phyloP scores from a whole-genome alignment of 2,797 vertebrate species.

The Okamejei kenojei region DNA sequence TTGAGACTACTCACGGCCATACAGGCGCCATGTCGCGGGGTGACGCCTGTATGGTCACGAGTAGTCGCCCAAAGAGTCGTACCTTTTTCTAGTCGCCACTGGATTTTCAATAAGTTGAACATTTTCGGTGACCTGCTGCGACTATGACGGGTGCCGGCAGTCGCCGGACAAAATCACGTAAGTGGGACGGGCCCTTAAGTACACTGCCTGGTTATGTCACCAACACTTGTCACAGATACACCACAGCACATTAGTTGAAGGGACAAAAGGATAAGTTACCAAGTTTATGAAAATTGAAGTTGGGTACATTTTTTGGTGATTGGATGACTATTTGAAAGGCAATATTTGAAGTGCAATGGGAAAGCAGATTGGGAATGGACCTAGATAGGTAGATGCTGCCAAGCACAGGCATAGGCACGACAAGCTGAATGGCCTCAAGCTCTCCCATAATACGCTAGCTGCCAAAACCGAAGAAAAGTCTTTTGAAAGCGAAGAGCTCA shows the following conservation, averaged over 20 bases:
- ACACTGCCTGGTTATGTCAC: not conserved
- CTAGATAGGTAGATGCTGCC: not conserved
- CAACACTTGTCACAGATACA: not conserved
- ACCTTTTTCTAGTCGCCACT: too few relatives aligned
- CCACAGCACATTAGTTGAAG: too few relatives aligned
- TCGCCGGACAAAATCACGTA: too few relatives aligned
- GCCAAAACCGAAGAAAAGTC: not conserved
- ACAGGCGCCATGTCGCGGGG: too few relatives aligned
- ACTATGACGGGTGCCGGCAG: too few relatives aligned
- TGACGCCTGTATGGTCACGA: too few relatives aligned
- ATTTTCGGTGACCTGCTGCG: too few relatives aligned
- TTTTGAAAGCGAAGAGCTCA: not conserved
- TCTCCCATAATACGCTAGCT: too few relatives aligned
- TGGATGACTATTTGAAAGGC: not conserved
- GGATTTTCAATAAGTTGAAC: too few relatives aligned
- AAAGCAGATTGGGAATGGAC: not conserved
- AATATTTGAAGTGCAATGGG: not conserved
- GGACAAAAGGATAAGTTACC: too few relatives aligned
- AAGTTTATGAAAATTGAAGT: not conserved
- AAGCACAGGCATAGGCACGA: not conserved
- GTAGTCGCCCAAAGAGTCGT: too few relatives aligned
- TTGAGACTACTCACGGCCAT: too few relatives aligned
- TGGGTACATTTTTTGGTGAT: not conserved
- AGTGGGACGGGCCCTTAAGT: not conserved
- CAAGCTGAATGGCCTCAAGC: not conserved